A percentile compares a stretch with the other conserved stretches of the same genome.
Conservation (phyloP, 2,797 vertebrate species). For the Taenioides sp. region DNA sequence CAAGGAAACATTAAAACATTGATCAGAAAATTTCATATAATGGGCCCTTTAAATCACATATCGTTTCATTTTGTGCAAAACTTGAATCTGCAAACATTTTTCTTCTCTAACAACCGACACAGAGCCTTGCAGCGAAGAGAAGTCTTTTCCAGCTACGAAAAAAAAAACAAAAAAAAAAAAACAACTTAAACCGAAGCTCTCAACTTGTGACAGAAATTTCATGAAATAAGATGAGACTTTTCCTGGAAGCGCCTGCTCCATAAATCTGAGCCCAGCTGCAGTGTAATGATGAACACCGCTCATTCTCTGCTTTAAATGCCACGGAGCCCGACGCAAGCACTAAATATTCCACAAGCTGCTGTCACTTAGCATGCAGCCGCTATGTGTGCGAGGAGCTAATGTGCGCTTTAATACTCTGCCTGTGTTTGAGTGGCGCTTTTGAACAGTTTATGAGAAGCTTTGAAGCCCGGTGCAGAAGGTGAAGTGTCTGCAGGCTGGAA, state of each 20-base stretch:
- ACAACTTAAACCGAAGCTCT: slow-evolving; percentile 13
- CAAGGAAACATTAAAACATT: no score
- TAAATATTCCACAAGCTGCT: slow-evolving; percentile 53
- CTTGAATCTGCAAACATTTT: no score
- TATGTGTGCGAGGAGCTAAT: slow-evolving; percentile 40
- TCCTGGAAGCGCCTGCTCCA: slow-evolving; percentile 29
- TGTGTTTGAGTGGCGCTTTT: slow-evolving; percentile 47
- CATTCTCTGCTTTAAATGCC: slow-evolving; percentile 57
- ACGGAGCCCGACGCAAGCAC: slow-evolving; percentile 20
- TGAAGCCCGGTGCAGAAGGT: slow-evolving; percentile 8
- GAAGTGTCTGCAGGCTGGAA: slow-evolving; percentile 5
- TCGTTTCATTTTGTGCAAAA: no score
- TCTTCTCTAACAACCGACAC: no score
- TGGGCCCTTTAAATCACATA: no score
- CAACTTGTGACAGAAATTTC: slow-evolving; percentile 16
- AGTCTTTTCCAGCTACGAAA: no score
- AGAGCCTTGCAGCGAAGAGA: no score
- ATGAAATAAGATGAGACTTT: slow-evolving; percentile 16
- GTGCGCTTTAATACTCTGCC: slow-evolving; percentile 46
- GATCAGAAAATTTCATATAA: no score
- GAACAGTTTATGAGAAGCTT: slow-evolving; percentile 47
- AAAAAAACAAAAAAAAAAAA: no score
- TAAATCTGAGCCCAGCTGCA: slow-evolving; percentile 63
- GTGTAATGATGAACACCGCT: slow-evolving; percentile 23
- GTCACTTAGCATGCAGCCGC: slow-evolving; percentile 51